Evolutionary conservation across 2,113 vertebrate species (phyloP).

Genomic region (Sialia sialis): DNA sequence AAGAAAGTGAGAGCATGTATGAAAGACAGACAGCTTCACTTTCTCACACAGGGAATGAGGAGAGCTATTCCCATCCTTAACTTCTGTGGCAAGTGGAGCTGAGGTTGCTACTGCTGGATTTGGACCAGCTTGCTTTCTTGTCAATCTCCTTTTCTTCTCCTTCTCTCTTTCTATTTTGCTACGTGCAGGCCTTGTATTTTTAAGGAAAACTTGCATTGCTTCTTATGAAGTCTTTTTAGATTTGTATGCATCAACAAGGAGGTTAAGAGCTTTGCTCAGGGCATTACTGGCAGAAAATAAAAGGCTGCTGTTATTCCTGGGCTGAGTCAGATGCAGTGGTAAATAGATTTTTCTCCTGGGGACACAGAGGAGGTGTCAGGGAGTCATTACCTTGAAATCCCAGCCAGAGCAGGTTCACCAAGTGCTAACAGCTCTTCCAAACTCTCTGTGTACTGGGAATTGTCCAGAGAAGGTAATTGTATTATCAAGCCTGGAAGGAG

Average conservation of each 20-base stretch:
- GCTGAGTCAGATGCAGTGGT: neutral
- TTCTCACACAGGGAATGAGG: neutral
- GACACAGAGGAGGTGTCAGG: neutral
- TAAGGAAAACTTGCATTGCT: neutral
- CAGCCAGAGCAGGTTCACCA: neutral
- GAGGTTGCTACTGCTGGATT: neutral
- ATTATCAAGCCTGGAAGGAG: neutral
- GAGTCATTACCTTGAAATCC: neutral
- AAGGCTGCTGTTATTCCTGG: neutral
- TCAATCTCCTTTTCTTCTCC: neutral
- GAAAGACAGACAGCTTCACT: neutral
- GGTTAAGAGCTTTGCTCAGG: neutral
- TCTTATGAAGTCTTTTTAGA: neutral
- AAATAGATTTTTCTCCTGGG: neutral
- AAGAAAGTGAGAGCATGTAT: neutral
- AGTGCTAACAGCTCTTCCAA: neutral
- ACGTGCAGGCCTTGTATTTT: neutral
- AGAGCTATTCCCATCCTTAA: neutral
- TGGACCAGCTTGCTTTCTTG: neutral
- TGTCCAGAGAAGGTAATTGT: neutral
- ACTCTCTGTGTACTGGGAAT: neutral
- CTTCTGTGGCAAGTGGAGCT: neutral
- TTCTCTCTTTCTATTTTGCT: neutral
- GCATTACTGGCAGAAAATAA: neutral
- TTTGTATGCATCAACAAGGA: neutral